Base-by-base conservation (phyloP, 2,113 vertebrate species). In the Chaetops frenatus region DNA sequence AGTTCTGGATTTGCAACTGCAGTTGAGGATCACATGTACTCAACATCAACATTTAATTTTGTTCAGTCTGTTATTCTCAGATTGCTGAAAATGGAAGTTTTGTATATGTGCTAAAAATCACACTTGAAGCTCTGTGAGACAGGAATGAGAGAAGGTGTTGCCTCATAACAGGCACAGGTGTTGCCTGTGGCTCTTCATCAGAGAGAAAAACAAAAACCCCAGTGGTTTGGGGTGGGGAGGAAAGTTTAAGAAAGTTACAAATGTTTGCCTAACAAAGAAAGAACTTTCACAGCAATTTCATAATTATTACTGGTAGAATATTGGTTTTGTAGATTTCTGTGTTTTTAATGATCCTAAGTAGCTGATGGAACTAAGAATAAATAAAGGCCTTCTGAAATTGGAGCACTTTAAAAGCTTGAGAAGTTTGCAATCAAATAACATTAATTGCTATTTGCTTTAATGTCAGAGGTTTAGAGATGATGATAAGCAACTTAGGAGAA, bases 221-320 rank as follows among this genome's bases (percentile, higher is more conserved):
- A 27, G 0, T 42, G 19, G 13, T 35, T 53, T n/a, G 2, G 13
- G 2, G 4, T 11, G 18, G 24, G 3, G 14, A 14, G 0, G 3
- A 9, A 29, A 11, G 36, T 33, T n/a, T 11, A 60, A 25, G 12
- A 42, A 72, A 44, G 8, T 48, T 56, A 36, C 71, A 78, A 69
- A 67, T 15, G 12, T 66, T 92, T 92, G 25, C 15, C 51, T 71
- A 25, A 48, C 2, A 78, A 45, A 28, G 12, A 29, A 40, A 10
- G 36, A 61, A 20, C 48, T 94, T 86, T 84, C 20, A 18, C 35
- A 71, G 54, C 58, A 76, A 24, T 82, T 90, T 60, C 38, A 12
- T 70, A 70, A 36, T 70, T 89, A 44, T 20, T 40, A 25, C 10
- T 73, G 21, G n/a, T 81, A 40, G 50, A 31, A 23, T 90, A 89